Evolutionary conservation across 2,113 vertebrate species (phyloP), one percentile per base, ranked within the genome.

Genomic region (Embiotoca jacksoni): DNA sequence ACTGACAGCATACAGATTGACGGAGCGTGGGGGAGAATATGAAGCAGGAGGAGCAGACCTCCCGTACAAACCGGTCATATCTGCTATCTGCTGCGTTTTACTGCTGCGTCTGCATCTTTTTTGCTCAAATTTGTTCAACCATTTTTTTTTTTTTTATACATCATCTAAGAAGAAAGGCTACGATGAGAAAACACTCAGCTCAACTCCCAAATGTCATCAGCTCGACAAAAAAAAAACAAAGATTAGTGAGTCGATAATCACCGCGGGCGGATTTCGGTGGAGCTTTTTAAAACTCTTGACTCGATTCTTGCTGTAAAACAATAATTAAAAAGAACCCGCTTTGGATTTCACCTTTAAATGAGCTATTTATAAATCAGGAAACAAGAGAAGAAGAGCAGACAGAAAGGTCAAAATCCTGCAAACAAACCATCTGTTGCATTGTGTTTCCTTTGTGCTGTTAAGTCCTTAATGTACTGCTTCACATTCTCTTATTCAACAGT

Each of bases 1-100:
- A 77, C 41, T 81, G 79, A 81, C 79, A 76, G 61, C 69, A 15
- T 32, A 56, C 71, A 75, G 69, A 76, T 15, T 72, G 69, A 75
- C 60, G 30, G 63, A 52, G 54, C 49, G 23, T 4, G 6, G 16
- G 7, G 49, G 46, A 68, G 86, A 81, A 78, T 75, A 80, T 13
- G 33, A 72, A 84, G 41, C 68, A 69, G 64, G 62, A 71, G 47
- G 49, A 52, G 58, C 55, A 31, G 16, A 66, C 33, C 54, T 32
- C 52, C 8, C 9, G 14, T 23, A 62, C 39, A 55, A 67, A 57
- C 58, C 70, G 14, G 46, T 72, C 69, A 66, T 37, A 55, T 63
- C 37, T 60, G 15, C 23, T 33, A 30, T 70, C 54, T 35, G 30
- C 66, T 75, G 54, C 37, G 59, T 61, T 66, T 55, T 16, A 13